Evolutionary conservation across 2,797 vertebrate genomes (phyloP), one percentile per base, ranked within the genome.

Genomic region (Gallinago stenura): DNA sequence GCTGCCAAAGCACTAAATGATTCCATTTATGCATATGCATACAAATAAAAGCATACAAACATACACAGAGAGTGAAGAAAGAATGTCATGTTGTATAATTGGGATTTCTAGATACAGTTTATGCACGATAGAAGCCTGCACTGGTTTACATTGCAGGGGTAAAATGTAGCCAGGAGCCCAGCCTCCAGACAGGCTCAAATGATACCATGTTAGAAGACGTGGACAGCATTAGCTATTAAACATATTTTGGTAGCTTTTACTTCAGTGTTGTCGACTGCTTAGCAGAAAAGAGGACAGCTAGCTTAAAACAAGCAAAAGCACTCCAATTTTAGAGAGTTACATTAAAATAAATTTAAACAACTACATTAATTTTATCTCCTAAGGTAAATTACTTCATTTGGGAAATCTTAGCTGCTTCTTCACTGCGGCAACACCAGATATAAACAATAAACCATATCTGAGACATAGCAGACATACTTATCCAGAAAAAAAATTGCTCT

Each of bases 401-500:
- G 41, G 25, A 83, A 91, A 73, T 24, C 10, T 39, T 18, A 80
- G 16, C 31, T 58, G 62, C 24, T 41, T 33, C 77, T 80, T 64
- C 28, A 66, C 35, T 4, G 11, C 71, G 21, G 25, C 39, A 84
- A 54, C 0, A 2, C 37, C 6, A n/a, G 21, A 53, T 5, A 48
- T 0, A 35, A 87, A 53, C 15, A 83, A 21, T 3, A 41, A 24
- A 48, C 46, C 13, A 48, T 48, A 48, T 48, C 24, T 37, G 31
- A 79, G 46, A 65, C n/a, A 50, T 0, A 61, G 37, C 9, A 72
- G 6, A 41, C 2, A 2, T 2, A 17, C 0, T 8, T 2, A 35
- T 5, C 28, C 50, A 37, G 46, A 54, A 39, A 71, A 77, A 77
- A n/a, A 51, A n/a, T 1, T 58, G 50, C 46, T 82, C 25, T 43